Percentiles rank a stretch among this genome's conserved stretches.
Conservation (phyloP, 92 coral and sea anemone genomes). For the Palythoa grandiflora region DNA sequence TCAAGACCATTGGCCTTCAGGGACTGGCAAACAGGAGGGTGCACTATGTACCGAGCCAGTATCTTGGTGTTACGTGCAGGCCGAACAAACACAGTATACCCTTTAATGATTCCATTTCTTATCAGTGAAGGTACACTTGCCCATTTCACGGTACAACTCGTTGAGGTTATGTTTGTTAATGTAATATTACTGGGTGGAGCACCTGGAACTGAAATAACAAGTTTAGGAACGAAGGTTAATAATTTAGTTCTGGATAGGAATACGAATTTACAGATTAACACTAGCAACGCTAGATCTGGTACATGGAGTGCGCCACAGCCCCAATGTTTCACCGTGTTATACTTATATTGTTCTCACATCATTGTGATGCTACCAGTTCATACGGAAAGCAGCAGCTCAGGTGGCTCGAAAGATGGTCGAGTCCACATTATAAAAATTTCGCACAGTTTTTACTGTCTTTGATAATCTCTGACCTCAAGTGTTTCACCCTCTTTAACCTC, state of each 20-base stretch:
- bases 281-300: too few relatives aligned
- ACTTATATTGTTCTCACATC: too few relatives aligned
- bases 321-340: too few relatives aligned
- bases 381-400: too few relatives aligned
- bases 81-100: constrained; percentile 14
- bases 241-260: not conserved
- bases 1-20: not conserved
- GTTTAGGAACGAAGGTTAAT: not conserved
- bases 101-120: constrained; percentile 39
- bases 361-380: too few relatives aligned
- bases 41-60: not conserved
- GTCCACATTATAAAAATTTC: too few relatives aligned
- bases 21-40: not conserved
- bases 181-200: constrained; percentile 8
- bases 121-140: constrained; percentile 6
- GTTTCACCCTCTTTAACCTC: too few relatives aligned
- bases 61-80: not conserved
- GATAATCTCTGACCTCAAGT: too few relatives aligned
- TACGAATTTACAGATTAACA: not conserved
- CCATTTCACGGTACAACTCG: constrained; percentile 32
- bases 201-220: constrained; percentile 26
- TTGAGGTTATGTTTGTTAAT: not conserved
- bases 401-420: not conserved
- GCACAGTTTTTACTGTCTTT: too few relatives aligned
- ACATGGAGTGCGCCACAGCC: too few relatives aligned